Conservation (phyloP, 2,888 invertebrate genomes). For the Mimas tiliae region DNA sequence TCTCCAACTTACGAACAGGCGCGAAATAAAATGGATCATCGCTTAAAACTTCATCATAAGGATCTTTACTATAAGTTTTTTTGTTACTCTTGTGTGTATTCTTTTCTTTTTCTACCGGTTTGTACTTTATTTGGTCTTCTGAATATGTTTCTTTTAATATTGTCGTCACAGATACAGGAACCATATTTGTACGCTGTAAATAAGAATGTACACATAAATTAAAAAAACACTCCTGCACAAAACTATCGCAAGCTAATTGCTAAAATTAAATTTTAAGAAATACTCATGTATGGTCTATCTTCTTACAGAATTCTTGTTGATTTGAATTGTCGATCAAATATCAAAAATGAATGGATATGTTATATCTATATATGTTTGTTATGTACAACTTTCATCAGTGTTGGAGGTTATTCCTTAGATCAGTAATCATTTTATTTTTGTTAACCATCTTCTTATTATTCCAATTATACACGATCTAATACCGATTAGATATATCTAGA, state of each 20-base stretch:
- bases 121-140: slow-evolving; percentile 39
- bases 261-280: not conserved
- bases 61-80: not conserved
- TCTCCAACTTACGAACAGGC: slow-evolving; percentile 64
- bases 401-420: not conserved
- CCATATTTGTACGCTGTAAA: slow-evolving; percentile 44
- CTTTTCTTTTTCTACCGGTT: slow-evolving; percentile 29
- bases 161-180: slow-evolving; percentile 48
- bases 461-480: not conserved
- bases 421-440: not conserved
- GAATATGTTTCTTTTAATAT: slow-evolving; percentile 30
- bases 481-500: no score
- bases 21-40: slow-evolving; percentile 55
- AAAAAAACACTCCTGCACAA: not conserved
- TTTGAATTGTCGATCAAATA: not conserved
- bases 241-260: not conserved
- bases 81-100: not conserved
- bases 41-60: slow-evolving; percentile 54
- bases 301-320: not conserved
- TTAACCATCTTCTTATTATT: not conserved
- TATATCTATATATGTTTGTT: not conserved
- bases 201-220: not conserved
- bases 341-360: not conserved
- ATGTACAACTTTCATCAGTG: not conserved
- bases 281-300: not conserved